These are phyloP conservation scores for Melanostoma scalare DNA, from an alignment of 2,888 invertebrate species.

Conservation along the genomic window DNA sequence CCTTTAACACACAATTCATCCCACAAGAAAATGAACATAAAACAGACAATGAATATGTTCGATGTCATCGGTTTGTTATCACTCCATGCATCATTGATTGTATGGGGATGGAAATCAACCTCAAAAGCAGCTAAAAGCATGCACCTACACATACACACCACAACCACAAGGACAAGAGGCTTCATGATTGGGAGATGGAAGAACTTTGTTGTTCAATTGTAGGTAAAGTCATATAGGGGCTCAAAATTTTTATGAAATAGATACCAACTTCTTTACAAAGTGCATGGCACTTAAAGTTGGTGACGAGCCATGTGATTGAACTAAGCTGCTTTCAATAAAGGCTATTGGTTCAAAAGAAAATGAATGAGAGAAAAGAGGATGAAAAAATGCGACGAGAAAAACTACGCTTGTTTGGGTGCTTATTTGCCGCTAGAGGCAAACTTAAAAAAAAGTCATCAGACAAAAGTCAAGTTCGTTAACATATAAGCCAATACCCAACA, in stretches of 20 bases:
- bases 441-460: too few relatives aligned
- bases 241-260: neutral
- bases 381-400: too few relatives aligned
- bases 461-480: too few relatives aligned
- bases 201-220: conserved; percentile 15
- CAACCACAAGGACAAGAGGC: conserved; percentile 8
- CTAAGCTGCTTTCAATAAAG: neutral
- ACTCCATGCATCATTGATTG: neutral
- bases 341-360: too few relatives aligned
- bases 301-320: conserved; percentile 18
- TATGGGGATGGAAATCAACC: conserved; percentile 14
- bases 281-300: conserved; percentile 13
- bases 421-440: too few relatives aligned
- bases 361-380: too few relatives aligned
- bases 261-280: neutral
- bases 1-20: conserved; percentile 8
- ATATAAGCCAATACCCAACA: too few relatives aligned
- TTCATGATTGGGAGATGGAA: conserved; percentile 5
- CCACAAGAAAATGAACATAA: neutral
- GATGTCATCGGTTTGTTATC: conserved; percentile 26
- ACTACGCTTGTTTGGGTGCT: too few relatives aligned
- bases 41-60: conserved; percentile 17
- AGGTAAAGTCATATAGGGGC: conserved; percentile 3
- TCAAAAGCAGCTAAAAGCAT: conserved; percentile 6
- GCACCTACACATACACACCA: too few relatives aligned